Conservation (phyloP, 1,140 invertebrate genomes). For the Danaus plexippus region DNA sequence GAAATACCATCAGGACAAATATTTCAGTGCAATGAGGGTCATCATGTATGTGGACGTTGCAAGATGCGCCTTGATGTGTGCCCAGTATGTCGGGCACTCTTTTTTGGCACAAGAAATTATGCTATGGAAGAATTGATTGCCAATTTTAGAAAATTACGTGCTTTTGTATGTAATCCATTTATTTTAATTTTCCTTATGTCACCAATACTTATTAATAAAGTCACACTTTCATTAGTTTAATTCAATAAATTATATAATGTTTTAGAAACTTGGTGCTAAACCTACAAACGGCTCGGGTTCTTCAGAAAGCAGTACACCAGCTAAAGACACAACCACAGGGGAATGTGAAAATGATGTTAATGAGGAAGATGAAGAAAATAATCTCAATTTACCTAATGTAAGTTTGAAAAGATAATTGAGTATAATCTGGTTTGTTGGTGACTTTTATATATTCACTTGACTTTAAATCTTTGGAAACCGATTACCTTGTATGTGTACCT, state of each 20-base stretch:
- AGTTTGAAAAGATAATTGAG: slow-evolving; percentile 8
- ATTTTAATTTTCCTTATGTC: slow-evolving; percentile 6
- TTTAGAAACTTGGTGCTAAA: slow-evolving; percentile 51
- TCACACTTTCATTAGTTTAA: slow-evolving; percentile 8
- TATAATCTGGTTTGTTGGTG: too few relatives aligned
- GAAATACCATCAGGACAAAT: slow-evolving; percentile 62
- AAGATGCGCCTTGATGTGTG: slow-evolving; percentile 59
- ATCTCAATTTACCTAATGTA: slow-evolving; percentile 31
- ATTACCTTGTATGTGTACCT: too few relatives aligned
- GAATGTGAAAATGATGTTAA: slow-evolving; percentile 35
- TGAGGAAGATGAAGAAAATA: slow-evolving; percentile 35
- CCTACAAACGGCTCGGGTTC: slow-evolving; percentile 34
- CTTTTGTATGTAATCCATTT: slow-evolving; percentile 36
- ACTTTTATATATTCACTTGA: too few relatives aligned
- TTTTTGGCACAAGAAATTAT: slow-evolving; percentile 65
- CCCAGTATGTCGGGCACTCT: slow-evolving; percentile 59
- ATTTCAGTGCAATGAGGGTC: slow-evolving; percentile 68
- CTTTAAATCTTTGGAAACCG: too few relatives aligned
- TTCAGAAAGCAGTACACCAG: slow-evolving; percentile 37
- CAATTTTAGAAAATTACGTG: slow-evolving; percentile 59
- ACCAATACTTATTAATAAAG: background rate
- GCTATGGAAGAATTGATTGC: slow-evolving; percentile 66
- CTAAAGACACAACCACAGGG: slow-evolving; percentile 26
- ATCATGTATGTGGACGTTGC: slow-evolving; percentile 65
- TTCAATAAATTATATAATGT: slow-evolving; percentile 10